These are phyloP conservation scores for Dysdera silvatica DNA, from an alignment of 1,140 invertebrate genomes.

Conservation along the genomic window DNA sequence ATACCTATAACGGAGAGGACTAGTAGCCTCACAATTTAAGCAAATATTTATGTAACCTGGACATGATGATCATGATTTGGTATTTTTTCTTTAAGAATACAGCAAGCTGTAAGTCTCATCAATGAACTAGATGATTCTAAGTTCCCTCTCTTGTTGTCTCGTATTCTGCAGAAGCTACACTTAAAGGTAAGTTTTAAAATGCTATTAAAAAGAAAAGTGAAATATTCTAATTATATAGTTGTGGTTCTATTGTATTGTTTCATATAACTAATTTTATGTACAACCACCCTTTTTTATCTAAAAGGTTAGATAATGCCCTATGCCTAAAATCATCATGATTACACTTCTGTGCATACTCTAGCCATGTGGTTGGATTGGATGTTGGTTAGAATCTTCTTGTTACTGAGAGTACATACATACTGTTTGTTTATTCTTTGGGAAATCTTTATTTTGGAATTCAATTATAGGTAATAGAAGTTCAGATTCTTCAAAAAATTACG, in stretches of 20 bases:
- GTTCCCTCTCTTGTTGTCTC: constrained; percentile 22
- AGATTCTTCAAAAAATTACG: too few species aligned
- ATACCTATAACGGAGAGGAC: too few species aligned
- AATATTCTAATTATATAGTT: neutral
- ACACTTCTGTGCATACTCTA: neutral
- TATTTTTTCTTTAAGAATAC: constrained; percentile 13
- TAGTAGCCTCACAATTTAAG: too few species aligned
- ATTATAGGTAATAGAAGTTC: too few species aligned
- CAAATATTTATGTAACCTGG: too few species aligned
- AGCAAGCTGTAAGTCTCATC: constrained; percentile 18
- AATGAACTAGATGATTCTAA: constrained; percentile 22
- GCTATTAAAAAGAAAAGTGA: neutral
- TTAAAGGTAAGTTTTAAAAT: constrained; percentile 15
- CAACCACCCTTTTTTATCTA: neutral
- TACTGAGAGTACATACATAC: neutral
- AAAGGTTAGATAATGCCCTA: neutral
- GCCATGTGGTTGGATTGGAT: neutral
- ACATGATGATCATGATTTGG: too few species aligned
- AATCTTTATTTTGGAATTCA: neutral
- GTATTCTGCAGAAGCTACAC: constrained; percentile 28
- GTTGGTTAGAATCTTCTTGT: neutral
- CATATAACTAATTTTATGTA: neutral
- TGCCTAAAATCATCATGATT: too few species aligned
- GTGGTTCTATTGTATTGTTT: neutral
- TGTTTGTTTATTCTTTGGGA: neutral